Base-by-base conservation (phyloP, 2,888 invertebrate genomes). In the Lasioglossum calceatum region DNA sequence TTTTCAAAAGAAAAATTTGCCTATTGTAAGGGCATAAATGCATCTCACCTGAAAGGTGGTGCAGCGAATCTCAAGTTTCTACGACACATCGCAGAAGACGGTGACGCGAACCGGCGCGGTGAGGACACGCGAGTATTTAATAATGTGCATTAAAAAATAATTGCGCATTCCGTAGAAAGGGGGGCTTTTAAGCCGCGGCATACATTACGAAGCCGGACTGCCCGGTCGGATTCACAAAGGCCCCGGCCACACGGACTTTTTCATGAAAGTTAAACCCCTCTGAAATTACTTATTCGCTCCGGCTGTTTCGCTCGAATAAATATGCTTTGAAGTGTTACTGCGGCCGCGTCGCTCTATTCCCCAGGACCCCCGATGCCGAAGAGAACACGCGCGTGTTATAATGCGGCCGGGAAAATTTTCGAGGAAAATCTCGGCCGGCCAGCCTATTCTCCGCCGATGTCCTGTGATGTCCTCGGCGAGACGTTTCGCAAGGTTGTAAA, bases 171-270 rank as follows among this genome's bases (percentile, higher is more conserved):
- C 87, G 84, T 81, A 77, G 86, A 87, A 88, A 86, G 87, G 73
- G 58, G 84, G 87, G 91, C 91, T 92, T 92, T 92, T 90, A 92
- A 89, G 89, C 87, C 86, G 86, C 82, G 84, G 77, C 87, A 85
- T 90, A 89, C 82, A 91, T 92, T 92, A 92, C 86, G 87, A 86
- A 89, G 39, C 54, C 70, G 47, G 50, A 54, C 54, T 79, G 79
- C 47, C 85, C 84, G 72, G 77, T 82, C 81, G 80, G 82, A 90
- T 80, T 81, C 90, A 92, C 90, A 92, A 91, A 88, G 88, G 85
- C 84, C 71, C 82, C 72, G 79, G 79, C 79, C 85, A 44, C 82
- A 64, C 73, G 88, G 84, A 89, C 89, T 91, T 90, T 92, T 89
- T 91, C 86, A 90, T 84, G 85, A 90, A 91, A 91, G 88, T 92